Evolutionary conservation across 2,113 vertebrate species (phyloP).

Genomic region (Laterallus jamaicensis): DNA sequence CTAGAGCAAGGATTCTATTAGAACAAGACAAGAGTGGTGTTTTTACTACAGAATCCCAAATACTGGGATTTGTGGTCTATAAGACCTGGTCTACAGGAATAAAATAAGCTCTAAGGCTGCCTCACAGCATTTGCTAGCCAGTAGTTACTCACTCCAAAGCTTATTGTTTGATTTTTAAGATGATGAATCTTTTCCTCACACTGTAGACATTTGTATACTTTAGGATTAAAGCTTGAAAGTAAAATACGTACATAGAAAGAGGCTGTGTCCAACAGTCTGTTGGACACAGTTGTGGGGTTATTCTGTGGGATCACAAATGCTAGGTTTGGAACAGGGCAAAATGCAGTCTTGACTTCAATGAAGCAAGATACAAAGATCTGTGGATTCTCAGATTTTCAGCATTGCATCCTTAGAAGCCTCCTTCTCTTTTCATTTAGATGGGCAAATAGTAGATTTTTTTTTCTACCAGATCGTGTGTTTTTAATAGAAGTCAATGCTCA

Average conservation of each 20-base stretch:
- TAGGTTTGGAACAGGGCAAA: background rate
- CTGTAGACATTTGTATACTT: background rate
- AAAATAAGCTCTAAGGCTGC: background rate
- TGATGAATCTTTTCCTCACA: background rate
- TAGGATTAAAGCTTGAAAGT: background rate
- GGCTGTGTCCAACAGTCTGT: background rate
- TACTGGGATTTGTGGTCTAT: background rate
- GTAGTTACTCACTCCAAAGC: background rate
- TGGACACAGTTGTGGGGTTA: background rate
- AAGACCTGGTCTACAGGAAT: background rate
- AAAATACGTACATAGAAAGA: background rate
- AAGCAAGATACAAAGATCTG: background rate
- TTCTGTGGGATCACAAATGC: background rate
- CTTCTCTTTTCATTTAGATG: conserved; percentile 9
- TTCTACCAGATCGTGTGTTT: conserved; percentile 26
- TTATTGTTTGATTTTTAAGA: background rate
- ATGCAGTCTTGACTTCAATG: background rate
- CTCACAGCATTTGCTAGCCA: background rate
- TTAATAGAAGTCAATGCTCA: conserved; percentile 30
- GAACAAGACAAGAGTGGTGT: background rate
- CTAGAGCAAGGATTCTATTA: background rate
- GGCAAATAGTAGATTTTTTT: conserved; percentile 23
- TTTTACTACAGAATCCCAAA: background rate
- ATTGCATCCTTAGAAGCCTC: background rate
- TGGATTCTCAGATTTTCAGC: background rate